These are phyloP conservation scores for Pangasius macronema DNA, from an alignment of 2,797 vertebrate genomes.

Conservation along the genomic window DNA sequence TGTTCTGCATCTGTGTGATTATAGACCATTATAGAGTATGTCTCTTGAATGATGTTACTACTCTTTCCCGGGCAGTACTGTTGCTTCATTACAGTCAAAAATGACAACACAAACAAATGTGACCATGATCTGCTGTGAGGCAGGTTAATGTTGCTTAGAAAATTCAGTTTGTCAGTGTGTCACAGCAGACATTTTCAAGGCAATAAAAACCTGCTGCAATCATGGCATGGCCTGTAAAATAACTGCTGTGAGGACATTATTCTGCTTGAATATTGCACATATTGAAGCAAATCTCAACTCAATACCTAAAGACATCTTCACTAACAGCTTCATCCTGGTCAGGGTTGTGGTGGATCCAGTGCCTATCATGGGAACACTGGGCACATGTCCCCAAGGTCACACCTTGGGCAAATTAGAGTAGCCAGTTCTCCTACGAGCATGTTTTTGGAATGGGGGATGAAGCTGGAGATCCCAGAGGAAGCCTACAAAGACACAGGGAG, in stretches of 20 bases:
- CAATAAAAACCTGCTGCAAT: not conserved
- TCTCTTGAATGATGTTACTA: not conserved
- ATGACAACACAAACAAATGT: not conserved
- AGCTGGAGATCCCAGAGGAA: not conserved
- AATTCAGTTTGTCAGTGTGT: not conserved
- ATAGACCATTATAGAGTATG: conserved; percentile 15
- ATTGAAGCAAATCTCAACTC: not conserved
- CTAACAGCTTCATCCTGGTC: not conserved
- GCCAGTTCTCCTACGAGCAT: not conserved
- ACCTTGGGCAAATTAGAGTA: not conserved
- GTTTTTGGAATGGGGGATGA: not conserved
- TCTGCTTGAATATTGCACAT: not conserved
- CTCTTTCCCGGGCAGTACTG: not conserved
- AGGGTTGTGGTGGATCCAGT: not conserved
- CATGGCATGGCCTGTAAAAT: not conserved
- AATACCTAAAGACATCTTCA: not conserved
- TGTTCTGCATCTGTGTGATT: conserved; percentile 3
- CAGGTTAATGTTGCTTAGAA: not conserved
- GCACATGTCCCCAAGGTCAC: no score
- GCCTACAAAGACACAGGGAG: not conserved
- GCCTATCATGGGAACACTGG: not conserved
- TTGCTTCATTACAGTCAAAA: not conserved
- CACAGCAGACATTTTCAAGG: not conserved
- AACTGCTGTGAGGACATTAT: not conserved
- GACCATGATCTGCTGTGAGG: not conserved